phyloP scores from a whole-genome alignment of 2,797 vertebrate genomes.

The Luscinia luscinia region DNA sequence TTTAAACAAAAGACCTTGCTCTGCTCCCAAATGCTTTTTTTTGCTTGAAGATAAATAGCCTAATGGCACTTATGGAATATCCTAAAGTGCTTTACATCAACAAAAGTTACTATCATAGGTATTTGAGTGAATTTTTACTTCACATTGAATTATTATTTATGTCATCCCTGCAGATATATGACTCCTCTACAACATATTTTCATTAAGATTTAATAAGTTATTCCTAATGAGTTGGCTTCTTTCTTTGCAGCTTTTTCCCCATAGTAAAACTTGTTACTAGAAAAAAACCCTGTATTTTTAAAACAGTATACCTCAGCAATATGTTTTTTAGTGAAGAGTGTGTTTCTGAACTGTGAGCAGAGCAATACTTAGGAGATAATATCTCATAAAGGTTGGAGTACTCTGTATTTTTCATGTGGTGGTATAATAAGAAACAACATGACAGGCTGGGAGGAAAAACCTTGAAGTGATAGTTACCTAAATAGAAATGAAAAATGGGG shows the following conservation, averaged over 20 bases:
- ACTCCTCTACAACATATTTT: not conserved
- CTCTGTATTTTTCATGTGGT: not conserved
- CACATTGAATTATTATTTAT: constrained; percentile 55
- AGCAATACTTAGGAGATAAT: not conserved
- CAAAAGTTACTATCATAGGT: constrained; percentile 32
- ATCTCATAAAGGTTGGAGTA: not conserved
- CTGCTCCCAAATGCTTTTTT: not conserved
- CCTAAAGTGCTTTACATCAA: constrained; percentile 45
- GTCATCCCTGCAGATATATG: constrained; percentile 21
- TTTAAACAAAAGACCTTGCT: constrained; percentile 22
- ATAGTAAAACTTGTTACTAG: not conserved
- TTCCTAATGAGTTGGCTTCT: constrained; percentile 1
- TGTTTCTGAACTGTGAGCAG: not conserved
- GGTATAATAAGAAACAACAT: not conserved
- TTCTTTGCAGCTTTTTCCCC: not conserved
- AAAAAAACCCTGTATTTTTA: not conserved
- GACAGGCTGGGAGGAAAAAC: not conserved
- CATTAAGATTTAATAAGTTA: constrained; percentile 44
- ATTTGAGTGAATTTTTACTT: constrained; percentile 54
- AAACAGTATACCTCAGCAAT: not conserved
- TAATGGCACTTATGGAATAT: constrained; percentile 32
- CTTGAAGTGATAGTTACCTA: not conserved
- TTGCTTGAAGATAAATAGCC: constrained; percentile 7
- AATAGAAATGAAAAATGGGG: not conserved
- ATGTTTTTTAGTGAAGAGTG: not conserved